Percentiles rank a stretch among this genome's conserved stretches.
Evolutionary conservation across 2,888 invertebrate species (phyloP).

Genomic region (Mythimna impura): DNA sequence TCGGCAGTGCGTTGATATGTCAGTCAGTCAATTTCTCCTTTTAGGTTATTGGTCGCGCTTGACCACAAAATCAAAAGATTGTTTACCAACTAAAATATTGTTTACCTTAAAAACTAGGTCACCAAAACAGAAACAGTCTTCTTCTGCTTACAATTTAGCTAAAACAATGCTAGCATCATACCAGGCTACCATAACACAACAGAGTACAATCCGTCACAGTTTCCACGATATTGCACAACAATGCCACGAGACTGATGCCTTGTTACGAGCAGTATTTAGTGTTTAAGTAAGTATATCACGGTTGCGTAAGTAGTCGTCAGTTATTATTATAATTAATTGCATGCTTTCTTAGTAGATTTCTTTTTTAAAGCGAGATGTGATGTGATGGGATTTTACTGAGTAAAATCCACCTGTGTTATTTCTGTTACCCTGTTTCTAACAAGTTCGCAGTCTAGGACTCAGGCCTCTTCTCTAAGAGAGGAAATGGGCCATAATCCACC

Average conservation of each 20-base stretch:
- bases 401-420: too few relatives aligned
- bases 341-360: constrained; percentile 24
- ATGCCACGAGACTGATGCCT: constrained; percentile 54
- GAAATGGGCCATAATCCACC: too few relatives aligned
- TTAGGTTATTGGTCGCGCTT: background rate
- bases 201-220: constrained; percentile 66
- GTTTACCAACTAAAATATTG: background rate
- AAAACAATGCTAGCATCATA: constrained; percentile 36
- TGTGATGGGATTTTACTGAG: too few relatives aligned
- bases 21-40: too few relatives aligned
- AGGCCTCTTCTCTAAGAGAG: too few relatives aligned
- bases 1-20: too few relatives aligned
- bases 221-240: constrained; percentile 76
- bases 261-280: constrained; percentile 36
- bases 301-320: constrained; percentile 27
- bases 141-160: constrained; percentile 1
- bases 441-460: too few relatives aligned
- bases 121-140: constrained; percentile 29
- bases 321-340: constrained; percentile 21
- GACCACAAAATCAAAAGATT: background rate
- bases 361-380: background rate
- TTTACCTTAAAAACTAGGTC: constrained; percentile 25
- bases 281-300: constrained; percentile 48
- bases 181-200: constrained; percentile 1
- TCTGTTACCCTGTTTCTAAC: too few relatives aligned